Conservation (phyloP, 2,888 invertebrate genomes). For the Dendrolimus houi region DNA sequence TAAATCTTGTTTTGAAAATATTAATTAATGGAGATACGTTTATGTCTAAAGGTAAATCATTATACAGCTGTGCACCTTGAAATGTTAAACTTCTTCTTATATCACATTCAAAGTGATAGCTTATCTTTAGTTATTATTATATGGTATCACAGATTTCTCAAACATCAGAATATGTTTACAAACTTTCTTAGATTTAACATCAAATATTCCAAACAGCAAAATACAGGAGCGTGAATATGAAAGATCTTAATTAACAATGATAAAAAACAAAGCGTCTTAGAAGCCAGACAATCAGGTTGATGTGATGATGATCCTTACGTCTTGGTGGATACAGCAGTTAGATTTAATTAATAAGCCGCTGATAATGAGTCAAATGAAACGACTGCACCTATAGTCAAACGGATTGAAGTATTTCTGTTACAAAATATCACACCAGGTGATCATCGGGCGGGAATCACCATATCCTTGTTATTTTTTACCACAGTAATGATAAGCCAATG, state of each 20-base stretch:
- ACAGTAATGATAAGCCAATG: constrained; percentile 8
- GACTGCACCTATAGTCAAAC: background rate
- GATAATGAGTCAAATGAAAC: background rate
- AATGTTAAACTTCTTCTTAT: no score
- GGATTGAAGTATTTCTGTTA: background rate
- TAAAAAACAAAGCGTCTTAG: background rate
- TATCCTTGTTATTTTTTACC: constrained; percentile 10
- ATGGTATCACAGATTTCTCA: no score
- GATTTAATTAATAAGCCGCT: constrained; percentile 2
- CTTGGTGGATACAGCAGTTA: background rate
- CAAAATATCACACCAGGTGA: background rate
- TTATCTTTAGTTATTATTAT: no score
- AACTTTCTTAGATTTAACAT: no score
- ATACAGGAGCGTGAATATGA: no score
- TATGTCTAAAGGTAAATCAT: no score
- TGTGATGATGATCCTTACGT: background rate
- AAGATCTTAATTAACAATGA: background rate
- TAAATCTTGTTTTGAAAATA: no score
- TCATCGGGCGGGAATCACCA: constrained; percentile 6
- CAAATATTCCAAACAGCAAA: background rate
- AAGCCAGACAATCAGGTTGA: background rate
- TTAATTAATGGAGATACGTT: no score
- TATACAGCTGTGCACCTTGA: no score
- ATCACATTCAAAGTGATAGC: no score
- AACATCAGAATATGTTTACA: no score